Evolutionary conservation across 2,113 vertebrate species (phyloP).

Genomic region (Cololabis saira): DNA sequence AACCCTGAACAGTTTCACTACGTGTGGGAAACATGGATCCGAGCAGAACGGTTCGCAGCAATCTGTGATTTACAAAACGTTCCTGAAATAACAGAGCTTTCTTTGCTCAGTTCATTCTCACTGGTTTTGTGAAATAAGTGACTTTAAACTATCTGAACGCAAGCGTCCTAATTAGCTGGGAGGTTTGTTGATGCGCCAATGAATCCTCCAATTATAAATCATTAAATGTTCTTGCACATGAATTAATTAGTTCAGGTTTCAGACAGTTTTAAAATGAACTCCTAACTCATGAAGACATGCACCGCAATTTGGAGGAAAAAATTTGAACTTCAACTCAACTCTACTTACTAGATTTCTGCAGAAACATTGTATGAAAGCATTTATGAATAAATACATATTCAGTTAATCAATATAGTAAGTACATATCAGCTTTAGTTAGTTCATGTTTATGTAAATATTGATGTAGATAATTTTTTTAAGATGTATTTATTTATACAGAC

Average conservation of each 20-base stretch:
- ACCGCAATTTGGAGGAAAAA: slow-evolving; percentile 1
- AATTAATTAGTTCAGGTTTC: neutral
- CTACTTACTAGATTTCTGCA: too few relatives aligned
- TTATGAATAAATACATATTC: slow-evolving; percentile 1
- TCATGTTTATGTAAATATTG: neutral
- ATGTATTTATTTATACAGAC: too few relatives aligned
- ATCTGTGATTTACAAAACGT: too few relatives aligned
- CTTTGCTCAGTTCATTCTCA: neutral
- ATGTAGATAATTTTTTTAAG: too few relatives aligned
- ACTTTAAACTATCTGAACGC: neutral
- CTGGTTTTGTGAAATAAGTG: neutral
- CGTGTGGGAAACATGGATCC: neutral
- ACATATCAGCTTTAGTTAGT: neutral
- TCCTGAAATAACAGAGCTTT: too few relatives aligned
- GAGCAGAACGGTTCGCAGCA: too few relatives aligned
- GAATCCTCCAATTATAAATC: slow-evolving; percentile 17
- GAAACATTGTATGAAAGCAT: neutral
- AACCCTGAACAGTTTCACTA: neutral
- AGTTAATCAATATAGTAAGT: neutral
- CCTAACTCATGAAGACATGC: neutral
- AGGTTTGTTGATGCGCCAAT: slow-evolving; percentile 7
- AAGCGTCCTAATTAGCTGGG: slow-evolving; percentile 4
- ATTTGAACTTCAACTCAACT: neutral
- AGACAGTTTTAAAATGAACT: neutral
- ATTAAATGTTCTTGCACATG: slow-evolving; percentile 14